These are phyloP conservation scores for Drosophila sturtevanti DNA, from an alignment of 1,140 invertebrate genomes.

Conservation along the genomic window DNA sequence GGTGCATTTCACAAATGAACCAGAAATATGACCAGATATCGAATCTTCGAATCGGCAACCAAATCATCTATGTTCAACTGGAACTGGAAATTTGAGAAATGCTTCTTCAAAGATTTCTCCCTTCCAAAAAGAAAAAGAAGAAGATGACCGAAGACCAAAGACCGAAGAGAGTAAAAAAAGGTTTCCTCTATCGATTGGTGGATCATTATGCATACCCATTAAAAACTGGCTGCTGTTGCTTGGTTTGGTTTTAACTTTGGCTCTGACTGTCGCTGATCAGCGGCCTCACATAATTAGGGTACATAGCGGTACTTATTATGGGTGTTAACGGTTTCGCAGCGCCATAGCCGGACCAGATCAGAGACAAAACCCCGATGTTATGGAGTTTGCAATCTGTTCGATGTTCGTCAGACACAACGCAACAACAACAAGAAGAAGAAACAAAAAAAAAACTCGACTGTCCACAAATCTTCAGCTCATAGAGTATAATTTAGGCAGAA, in stretches of 20 bases:
- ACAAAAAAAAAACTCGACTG: constrained; percentile 47
- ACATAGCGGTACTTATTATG: constrained; percentile 80
- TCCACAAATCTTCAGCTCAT: constrained; percentile 50
- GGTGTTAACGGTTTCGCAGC: constrained; percentile 76
- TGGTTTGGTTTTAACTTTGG: not conserved
- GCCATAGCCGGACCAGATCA: constrained; percentile 50
- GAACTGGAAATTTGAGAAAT: constrained; percentile 68
- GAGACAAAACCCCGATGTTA: constrained; percentile 14
- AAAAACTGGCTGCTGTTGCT: constrained; percentile 47
- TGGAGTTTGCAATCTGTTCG: constrained; percentile 50
- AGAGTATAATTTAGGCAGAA: constrained; percentile 58
- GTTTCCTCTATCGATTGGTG: not conserved
- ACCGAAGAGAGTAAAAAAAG: too few relatives aligned
- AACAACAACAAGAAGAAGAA: not conserved
- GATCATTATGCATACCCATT: constrained; percentile 69
- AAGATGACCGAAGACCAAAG: too few relatives aligned
- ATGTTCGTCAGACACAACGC: constrained; percentile 11
- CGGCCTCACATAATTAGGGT: constrained; percentile 73
- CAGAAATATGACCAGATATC: constrained; percentile 63
- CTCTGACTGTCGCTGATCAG: constrained; percentile 27
- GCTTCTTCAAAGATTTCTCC: constrained; percentile 61
- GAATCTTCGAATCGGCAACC: constrained; percentile 26
- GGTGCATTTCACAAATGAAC: constrained; percentile 75
- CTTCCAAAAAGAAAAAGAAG: constrained; percentile 4
- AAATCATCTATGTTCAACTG: not conserved